Evolutionary conservation across 2,797 vertebrate species (phyloP), one percentile per base, ranked within the genome.

Genomic region (Megalops cyprinoides): DNA sequence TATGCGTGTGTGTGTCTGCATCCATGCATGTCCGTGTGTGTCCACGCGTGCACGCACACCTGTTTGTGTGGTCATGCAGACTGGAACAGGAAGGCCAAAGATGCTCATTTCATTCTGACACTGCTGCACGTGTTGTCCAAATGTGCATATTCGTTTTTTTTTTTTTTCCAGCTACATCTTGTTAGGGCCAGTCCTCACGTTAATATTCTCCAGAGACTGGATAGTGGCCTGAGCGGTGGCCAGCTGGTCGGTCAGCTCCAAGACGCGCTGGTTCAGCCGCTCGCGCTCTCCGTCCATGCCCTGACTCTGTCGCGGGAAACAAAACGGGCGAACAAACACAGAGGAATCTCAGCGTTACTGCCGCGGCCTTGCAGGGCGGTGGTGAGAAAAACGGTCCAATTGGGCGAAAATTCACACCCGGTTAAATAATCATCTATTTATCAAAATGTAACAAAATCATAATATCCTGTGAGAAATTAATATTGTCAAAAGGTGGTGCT

Each of bases 231-330:
- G 93, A 58, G 89, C 88, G 65, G 86, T 87, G 80, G 86, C 83
- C 3, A 95, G 90, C 82, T 94, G 90, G 74, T 93, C 86, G 0
- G 90, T 94, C 77, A 94, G 86, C 28, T 86, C 86, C 18, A 88
- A 90, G 87, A 95, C 92, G 23, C 90, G 90, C 23, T 56, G 82
- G 80, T 93, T 94, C 84, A 95, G 76, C 76, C 84, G 84, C 74
- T 90, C 88, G 3, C 91, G 90, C 55, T 95, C 92, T n/a, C 83
- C 91, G 82, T 94, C 93, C 90, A 92, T 89, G 77, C 14, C 89
- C 48, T 91, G 90, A 78, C 90, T 82, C 93, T 95, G 82, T 62
- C 31, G 48, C 3, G 79, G 79, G 42, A 69, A 18, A 77, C 9
- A 55, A 71, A 39, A 80, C 74, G 84, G 82, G 34, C 20, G 81